Conservation (phyloP, 2,888 invertebrate species). For the Dryadula phaetusa region DNA sequence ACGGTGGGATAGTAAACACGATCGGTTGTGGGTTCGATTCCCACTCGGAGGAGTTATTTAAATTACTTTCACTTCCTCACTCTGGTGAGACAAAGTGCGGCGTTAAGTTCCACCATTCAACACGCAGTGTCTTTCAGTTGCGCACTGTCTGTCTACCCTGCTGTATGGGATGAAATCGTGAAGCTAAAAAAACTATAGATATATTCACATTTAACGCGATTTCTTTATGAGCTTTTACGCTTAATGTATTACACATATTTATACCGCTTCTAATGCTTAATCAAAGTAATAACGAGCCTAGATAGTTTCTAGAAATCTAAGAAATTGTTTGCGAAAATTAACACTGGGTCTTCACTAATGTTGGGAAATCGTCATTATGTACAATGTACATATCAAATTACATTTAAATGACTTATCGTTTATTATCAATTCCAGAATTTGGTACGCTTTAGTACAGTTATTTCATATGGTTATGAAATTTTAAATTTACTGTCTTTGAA, state of each 20-base stretch:
- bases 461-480: background rate
- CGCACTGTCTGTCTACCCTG: no score
- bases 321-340: conserved; percentile 3
- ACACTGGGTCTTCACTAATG: background rate
- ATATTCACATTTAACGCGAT: conserved; percentile 32
- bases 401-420: conserved; percentile 8
- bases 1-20: no score
- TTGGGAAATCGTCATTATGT: conserved; percentile 4
- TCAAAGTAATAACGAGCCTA: background rate
- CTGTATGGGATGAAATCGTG: no score
- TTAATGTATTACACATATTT: conserved; percentile 11
- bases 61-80: no score
- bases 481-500: conserved; percentile 2
- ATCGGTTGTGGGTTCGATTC: no score
- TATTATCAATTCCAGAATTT: conserved; percentile 4
- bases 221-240: conserved; percentile 12
- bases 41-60: no score
- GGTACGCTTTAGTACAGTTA: background rate
- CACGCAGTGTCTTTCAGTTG: no score
- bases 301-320: conserved; percentile 14
- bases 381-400: background rate
- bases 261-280: conserved; percentile 8
- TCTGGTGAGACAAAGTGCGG: no score
- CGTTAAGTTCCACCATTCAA: no score
- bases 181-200: background rate